Conservation (phyloP, 2,797 vertebrate species). For the Karalla daura region DNA sequence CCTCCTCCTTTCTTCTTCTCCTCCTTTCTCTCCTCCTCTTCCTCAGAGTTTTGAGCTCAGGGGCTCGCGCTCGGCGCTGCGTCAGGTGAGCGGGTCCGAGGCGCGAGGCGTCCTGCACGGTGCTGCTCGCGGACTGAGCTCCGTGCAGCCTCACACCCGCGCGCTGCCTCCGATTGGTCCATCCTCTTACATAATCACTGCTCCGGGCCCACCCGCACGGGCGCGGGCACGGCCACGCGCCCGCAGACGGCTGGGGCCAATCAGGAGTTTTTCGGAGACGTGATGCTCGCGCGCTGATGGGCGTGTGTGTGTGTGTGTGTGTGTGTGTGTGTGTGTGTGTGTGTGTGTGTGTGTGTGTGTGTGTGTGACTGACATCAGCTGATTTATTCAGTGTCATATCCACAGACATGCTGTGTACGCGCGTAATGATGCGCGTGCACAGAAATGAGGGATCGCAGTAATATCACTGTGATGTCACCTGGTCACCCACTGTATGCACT, state of each 20-base stretch:
- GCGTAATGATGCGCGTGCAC: constrained; percentile 12
- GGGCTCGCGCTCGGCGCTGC: constrained; percentile 30
- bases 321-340: too few relatives aligned
- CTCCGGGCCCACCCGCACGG: constrained; percentile 10
- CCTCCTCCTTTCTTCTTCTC: too few relatives aligned
- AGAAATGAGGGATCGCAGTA: constrained; percentile 5
- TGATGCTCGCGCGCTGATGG: too few relatives aligned
- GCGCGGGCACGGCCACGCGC: constrained; percentile 16
- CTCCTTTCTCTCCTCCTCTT: too few relatives aligned
- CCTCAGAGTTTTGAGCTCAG: too few relatives aligned
- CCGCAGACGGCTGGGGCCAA: constrained; percentile 10
- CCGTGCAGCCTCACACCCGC: constrained; percentile 55
- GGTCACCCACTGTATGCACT: too few relatives aligned
- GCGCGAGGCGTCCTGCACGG: constrained; percentile 51
- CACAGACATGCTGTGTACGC: neutral
- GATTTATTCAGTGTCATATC: constrained; percentile 4
- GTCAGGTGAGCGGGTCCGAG: constrained; percentile 69
- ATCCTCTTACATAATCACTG: constrained; percentile 76
- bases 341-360: too few relatives aligned
- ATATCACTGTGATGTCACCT: constrained; percentile 13
- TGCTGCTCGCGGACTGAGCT: too few relatives aligned
- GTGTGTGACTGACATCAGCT: constrained; percentile 13
- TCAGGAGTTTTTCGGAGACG: constrained; percentile 27
- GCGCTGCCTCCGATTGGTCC: constrained; percentile 65
- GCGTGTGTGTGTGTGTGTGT: too few relatives aligned